Conservation (phyloP, 2,113 vertebrate genomes). For the Ammodytes dubius region DNA sequence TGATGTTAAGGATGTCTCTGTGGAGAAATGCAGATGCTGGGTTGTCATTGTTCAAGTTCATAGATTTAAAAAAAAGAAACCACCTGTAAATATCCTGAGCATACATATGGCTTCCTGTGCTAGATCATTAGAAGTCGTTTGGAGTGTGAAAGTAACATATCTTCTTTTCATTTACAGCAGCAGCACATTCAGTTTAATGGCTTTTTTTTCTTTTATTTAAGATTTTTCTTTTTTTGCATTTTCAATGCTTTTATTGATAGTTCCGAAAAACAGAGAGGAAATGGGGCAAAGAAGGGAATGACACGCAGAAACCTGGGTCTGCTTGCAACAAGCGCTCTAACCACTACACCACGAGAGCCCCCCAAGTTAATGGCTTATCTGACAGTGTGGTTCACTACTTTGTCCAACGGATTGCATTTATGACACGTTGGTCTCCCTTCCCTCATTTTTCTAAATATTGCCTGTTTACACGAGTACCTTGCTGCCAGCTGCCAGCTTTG, state of each 20-base stretch:
- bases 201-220: no score
- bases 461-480: constrained; percentile 62
- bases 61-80: constrained; percentile 4
- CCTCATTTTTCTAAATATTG: constrained; percentile 35
- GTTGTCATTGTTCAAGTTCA: constrained; percentile 18
- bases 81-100: constrained; percentile 2
- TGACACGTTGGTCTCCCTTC: no score
- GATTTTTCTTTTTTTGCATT: no score
- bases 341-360: no score
- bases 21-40: constrained; percentile 20
- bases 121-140: background rate
- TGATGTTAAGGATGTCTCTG: constrained; percentile 11
- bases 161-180: background rate
- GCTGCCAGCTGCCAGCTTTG: constrained; percentile 44
- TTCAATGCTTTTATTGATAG: no score
- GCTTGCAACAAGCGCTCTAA: no score
- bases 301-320: no score
- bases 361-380: no score
- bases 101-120: background rate
- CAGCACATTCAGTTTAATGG: background rate
- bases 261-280: no score
- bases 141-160: constrained; percentile 13
- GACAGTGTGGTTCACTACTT: constrained; percentile 18
- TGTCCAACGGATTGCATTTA: constrained; percentile 8
- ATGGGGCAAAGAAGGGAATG: no score